These are phyloP conservation scores for Andrena minutula DNA, from an alignment of 2,888 invertebrate genomes.

Conservation along the genomic window DNA sequence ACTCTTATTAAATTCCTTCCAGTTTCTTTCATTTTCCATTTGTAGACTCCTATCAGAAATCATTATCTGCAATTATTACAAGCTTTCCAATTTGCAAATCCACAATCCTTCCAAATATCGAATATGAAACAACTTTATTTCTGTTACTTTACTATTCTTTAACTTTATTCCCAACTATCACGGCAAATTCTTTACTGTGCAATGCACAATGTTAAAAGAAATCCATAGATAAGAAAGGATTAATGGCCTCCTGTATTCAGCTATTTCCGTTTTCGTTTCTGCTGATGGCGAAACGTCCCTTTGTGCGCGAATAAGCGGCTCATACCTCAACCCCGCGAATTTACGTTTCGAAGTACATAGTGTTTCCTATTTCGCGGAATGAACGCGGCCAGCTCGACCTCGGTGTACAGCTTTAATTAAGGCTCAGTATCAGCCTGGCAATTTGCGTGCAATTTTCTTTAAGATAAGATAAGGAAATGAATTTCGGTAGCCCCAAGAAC, in stretches of 20 bases:
- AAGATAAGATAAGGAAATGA: slow-evolving; percentile 54
- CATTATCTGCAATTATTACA: too few relatives aligned
- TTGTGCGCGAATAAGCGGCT: slow-evolving; percentile 14
- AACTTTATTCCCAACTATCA: too few relatives aligned
- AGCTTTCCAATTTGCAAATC: too few relatives aligned
- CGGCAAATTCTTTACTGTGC: not conserved
- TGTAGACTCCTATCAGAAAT: too few relatives aligned
- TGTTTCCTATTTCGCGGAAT: slow-evolving; percentile 39
- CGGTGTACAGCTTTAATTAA: slow-evolving; percentile 64
- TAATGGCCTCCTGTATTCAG: not conserved
- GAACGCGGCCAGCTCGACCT: slow-evolving; percentile 32
- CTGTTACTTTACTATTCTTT: too few relatives aligned
- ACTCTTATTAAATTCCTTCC: too few relatives aligned
- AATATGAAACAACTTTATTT: too few relatives aligned
- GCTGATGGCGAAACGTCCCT: not conserved
- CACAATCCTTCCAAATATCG: too few relatives aligned
- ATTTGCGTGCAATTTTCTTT: slow-evolving; percentile 56
- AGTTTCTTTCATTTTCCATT: too few relatives aligned
- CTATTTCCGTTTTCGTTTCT: slow-evolving; percentile 6
- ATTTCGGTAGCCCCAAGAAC: slow-evolving; percentile 49
- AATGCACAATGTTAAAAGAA: not conserved
- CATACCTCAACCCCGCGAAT: slow-evolving; percentile 32
- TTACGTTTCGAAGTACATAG: slow-evolving; percentile 27
- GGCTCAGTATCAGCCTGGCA: slow-evolving; percentile 44
- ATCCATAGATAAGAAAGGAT: not conserved